Conservation (phyloP, 92 coral and sea anemone genomes). For the Umimayanthus kanabou region DNA sequence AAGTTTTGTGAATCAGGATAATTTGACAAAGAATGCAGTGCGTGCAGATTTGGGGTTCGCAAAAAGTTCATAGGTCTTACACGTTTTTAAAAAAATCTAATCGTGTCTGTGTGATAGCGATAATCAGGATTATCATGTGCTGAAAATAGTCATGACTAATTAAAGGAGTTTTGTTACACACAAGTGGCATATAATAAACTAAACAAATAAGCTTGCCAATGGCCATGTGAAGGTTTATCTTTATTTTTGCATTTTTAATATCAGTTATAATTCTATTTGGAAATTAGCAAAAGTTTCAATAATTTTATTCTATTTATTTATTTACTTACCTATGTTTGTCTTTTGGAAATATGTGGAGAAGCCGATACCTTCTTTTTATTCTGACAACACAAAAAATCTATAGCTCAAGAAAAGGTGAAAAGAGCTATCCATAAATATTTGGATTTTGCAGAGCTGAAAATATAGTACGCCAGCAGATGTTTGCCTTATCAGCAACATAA, state of each 20-base stretch:
- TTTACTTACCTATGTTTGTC: background rate
- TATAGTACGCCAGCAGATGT: background rate
- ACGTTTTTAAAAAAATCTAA: background rate
- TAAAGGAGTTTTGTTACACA: background rate
- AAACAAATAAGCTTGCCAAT: background rate
- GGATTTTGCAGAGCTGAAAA: background rate
- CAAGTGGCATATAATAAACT: background rate
- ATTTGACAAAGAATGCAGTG: background rate
- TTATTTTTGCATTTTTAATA: too few species aligned
- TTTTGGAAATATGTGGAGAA: background rate
- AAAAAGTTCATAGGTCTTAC: background rate
- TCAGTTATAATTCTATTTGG: background rate
- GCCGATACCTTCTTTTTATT: background rate
- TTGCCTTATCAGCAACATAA: background rate
- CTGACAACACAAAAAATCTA: too few species aligned
- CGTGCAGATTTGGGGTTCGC: conserved; percentile 7
- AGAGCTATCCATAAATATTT: background rate
- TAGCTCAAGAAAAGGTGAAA: too few species aligned
- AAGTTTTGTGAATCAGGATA: background rate
- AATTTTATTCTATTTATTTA: too few species aligned
- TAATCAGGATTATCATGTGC: conserved; percentile 22
- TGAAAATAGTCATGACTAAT: conserved; percentile 22
- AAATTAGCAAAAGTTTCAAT: too few species aligned
- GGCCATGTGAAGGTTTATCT: too few species aligned
- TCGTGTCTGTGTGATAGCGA: conserved; percentile 26